Evolutionary conservation across 2,113 vertebrate species (phyloP), one percentile per base, ranked within the genome.

Genomic region (Atractosteus spatula): DNA sequence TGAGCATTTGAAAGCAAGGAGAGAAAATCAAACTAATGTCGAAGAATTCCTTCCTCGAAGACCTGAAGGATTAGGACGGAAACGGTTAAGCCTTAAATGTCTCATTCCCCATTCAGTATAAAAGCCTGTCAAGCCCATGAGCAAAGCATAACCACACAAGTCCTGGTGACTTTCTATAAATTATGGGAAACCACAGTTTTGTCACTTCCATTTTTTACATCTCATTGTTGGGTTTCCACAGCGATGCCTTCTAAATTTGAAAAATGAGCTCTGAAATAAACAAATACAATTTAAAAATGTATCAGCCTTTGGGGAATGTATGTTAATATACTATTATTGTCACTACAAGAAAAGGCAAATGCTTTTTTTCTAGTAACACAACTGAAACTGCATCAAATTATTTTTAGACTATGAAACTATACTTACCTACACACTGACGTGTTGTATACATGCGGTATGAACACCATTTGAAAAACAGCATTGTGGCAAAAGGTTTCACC

Each of bases 181-280:
- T 70, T 69, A 74, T 41, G 64, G 29, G 62, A 59, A 70, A 64
- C 14, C 44, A 74, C 41, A 57, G 51, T 70, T 74, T 70, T 74
- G 67, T 68, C 67, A 69, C 72, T 74, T 74, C 72, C 67, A 69
- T 74, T 74, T 74, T 74, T 69, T 74, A 74, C 29, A 69, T 55
- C 67, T 51, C 72, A 74, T 57, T 73, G 42, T 42, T 67, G 16
- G 41, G 57, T 47, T 74, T 74, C 67, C 59, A 51, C 45, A 29
- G 59, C 47, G 54, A 41, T 59, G 45, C 44, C 54, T 67, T 62
- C 54, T 64, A 57, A 44, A n/a, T 45, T 55, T 69, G 59, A 74
- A 74, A 59, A 74, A 74, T 69, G 72, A 74, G 66, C 72, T 68
- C 8, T 56, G 43, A 66, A 69, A 63, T n/a, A 65, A 72, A 71